Percentiles rank a stretch among this genome's conserved stretches.
Conservation (phyloP, 92 coral and sea anemone species). For the Desmophyllum pertusum region DNA sequence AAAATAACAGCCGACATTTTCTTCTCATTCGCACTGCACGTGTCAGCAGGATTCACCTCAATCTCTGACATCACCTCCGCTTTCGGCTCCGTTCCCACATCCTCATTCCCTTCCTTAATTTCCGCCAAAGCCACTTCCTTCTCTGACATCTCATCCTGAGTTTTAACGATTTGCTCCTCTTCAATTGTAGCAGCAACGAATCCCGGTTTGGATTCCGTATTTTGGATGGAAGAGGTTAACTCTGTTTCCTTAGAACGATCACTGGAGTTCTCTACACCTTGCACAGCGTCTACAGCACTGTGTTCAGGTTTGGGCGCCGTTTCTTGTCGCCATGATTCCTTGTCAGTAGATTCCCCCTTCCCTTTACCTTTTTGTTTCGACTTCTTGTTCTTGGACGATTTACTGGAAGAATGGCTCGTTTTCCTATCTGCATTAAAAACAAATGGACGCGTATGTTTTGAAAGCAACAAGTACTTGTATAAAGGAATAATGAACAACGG, state of each 20-base stretch:
- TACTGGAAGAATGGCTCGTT: conserved; percentile 43
- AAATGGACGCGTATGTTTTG: neutral
- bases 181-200: neutral
- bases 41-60: neutral
- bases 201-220: neutral
- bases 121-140: neutral
- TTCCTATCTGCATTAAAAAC: conserved; percentile 43
- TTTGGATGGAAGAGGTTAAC: neutral
- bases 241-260: neutral
- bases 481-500: too few relatives aligned
- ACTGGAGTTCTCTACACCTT: neutral
- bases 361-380: conserved; percentile 66
- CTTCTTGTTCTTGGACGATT: conserved; percentile 76
- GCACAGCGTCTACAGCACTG: neutral
- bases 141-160: neutral
- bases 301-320: neutral
- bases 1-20: neutral
- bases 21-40: neutral
- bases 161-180: neutral
- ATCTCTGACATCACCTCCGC: neutral
- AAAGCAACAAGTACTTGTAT: too few relatives aligned
- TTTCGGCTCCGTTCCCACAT: neutral
- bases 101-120: neutral
- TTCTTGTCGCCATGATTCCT: conserved; percentile 33
- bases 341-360: conserved; percentile 22